Conservation (phyloP, 1,140 invertebrate genomes). For the Yoshiicerus persimilis region DNA sequence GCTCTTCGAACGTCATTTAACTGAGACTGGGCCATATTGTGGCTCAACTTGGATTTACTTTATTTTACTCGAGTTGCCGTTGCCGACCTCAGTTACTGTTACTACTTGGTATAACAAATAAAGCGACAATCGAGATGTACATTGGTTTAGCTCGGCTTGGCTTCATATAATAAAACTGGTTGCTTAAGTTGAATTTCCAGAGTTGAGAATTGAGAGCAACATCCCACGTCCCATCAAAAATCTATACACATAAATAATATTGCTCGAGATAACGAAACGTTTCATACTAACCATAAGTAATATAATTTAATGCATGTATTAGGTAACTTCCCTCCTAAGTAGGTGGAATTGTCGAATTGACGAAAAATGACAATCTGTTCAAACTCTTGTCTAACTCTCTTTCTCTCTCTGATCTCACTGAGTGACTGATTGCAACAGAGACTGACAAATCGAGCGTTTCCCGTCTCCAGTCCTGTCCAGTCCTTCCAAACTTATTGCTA, state of each 20-base stretch:
- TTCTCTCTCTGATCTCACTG: not conserved
- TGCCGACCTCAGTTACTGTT: not conserved
- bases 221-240: not conserved
- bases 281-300: not conserved
- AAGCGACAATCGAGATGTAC: not conserved
- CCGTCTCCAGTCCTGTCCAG: not conserved
- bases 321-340: no score
- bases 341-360: not conserved
- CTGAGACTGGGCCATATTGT: not conserved
- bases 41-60: slow-evolving; percentile 7
- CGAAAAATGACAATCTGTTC: not conserved
- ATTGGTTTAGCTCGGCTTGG: not conserved
- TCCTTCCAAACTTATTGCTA: not conserved
- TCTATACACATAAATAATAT: slow-evolving; percentile 19
- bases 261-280: not conserved
- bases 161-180: not conserved
- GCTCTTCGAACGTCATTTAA: not conserved
- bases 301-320: not conserved
- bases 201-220: not conserved
- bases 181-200: not conserved
- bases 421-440: not conserved
- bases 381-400: no score
- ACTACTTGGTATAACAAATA: not conserved
- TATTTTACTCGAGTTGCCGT: not conserved
- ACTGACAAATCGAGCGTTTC: not conserved